These are phyloP conservation scores for Peromyscus polionotus DNA, from an alignment of 2,113 vertebrate species.

Conservation along the genomic window DNA sequence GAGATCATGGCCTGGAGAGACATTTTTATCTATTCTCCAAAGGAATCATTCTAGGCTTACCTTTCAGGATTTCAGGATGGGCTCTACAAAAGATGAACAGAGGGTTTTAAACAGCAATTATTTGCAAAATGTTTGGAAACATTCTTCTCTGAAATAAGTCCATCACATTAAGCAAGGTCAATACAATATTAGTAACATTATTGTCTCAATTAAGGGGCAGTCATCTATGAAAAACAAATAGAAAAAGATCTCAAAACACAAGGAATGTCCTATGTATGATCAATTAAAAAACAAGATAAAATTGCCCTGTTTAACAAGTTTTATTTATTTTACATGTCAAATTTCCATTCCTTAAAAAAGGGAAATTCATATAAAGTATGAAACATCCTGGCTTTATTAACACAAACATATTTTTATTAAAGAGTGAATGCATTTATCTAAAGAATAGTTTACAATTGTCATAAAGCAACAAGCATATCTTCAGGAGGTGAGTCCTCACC, in stretches of 20 bases:
- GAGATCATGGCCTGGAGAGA: not conserved
- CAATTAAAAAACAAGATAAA: not conserved
- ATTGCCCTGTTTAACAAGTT: not conserved
- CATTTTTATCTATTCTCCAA: constrained; percentile 31
- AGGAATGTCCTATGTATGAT: not conserved
- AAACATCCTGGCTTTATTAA: constrained; percentile 80
- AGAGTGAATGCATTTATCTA: constrained; percentile 88
- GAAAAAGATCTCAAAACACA: not conserved
- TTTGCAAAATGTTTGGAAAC: not conserved
- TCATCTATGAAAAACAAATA: not conserved
- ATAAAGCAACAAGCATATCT: constrained; percentile 88
- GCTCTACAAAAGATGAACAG: not conserved
- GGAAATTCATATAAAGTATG: constrained; percentile 60
- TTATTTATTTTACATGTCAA: not conserved
- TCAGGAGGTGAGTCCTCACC: constrained; percentile 81
- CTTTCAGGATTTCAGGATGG: not conserved
- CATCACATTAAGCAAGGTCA: not conserved
- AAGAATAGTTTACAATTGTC: constrained; percentile 87
- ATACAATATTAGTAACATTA: not conserved
- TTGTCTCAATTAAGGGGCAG: not conserved
- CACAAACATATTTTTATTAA: constrained; percentile 89
- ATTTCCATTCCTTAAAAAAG: constrained; percentile 35
- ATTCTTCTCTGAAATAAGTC: not conserved
- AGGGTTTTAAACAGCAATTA: not conserved
- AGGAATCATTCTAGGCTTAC: not conserved